Evolutionary conservation across 2,797 vertebrate species (phyloP).

Genomic region (Masticophis lateralis): DNA sequence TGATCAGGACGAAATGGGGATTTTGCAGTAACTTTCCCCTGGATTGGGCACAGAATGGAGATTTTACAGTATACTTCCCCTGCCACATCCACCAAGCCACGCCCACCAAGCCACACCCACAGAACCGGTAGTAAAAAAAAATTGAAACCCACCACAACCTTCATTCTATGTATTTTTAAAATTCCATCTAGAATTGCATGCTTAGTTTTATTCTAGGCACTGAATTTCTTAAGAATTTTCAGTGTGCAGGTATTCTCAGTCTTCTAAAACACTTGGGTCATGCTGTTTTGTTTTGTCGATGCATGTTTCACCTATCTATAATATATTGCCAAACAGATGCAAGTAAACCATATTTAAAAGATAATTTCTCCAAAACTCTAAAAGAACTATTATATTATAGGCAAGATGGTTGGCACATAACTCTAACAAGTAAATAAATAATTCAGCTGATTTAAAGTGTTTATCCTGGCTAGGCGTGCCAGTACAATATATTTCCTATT

Average conservation of each 20-base stretch:
- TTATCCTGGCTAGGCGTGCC: background rate
- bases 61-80: no score
- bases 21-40: no score
- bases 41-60: no score
- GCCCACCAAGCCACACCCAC: no score
- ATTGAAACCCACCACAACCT: background rate
- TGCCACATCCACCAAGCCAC: no score
- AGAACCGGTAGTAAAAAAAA: no score
- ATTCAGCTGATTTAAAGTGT: background rate
- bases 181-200: background rate
- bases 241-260: background rate
- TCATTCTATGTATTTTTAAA: background rate
- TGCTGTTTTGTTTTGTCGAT: background rate
- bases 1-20: no score
- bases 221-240: background rate
- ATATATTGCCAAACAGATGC: background rate
- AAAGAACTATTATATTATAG: background rate
- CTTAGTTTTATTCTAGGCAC: background rate
- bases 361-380: background rate
- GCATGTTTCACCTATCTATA: background rate
- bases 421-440: background rate
- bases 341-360: background rate
- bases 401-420: background rate
- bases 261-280: background rate
- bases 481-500: background rate